Conservation (phyloP, 2,797 vertebrate genomes). For the Hoplostethus atlanticus region DNA sequence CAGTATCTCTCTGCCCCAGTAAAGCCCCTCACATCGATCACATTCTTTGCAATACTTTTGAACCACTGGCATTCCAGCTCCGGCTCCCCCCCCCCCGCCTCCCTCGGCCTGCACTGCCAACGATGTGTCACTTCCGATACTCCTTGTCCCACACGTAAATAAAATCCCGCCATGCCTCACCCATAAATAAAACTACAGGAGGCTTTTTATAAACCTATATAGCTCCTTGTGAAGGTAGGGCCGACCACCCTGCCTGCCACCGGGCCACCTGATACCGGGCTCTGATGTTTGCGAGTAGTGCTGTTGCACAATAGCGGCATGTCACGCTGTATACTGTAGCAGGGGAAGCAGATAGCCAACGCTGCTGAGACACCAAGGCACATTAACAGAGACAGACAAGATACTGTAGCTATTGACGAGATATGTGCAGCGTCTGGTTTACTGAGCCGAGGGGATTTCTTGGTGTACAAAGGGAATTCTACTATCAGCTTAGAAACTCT, state of each 20-base stretch:
- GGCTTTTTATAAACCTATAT: slow-evolving; percentile 49
- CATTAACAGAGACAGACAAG: slow-evolving; percentile 7
- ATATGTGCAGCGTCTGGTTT: background rate
- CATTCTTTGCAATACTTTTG: slow-evolving; percentile 37
- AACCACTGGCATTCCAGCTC: slow-evolving; percentile 43
- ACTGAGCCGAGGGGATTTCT: too few relatives aligned
- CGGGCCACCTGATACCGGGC: slow-evolving; percentile 29
- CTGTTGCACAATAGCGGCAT: slow-evolving; percentile 38
- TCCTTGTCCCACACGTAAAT: slow-evolving; percentile 40
- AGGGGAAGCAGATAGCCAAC: slow-evolving; percentile 8
- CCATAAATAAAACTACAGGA: slow-evolving; percentile 64
- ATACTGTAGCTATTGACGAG: background rate
- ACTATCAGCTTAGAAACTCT: background rate
- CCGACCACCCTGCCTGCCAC: slow-evolving; percentile 19
- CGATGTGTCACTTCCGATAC: slow-evolving; percentile 79
- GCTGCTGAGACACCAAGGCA: background rate
- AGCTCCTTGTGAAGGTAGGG: slow-evolving; percentile 35
- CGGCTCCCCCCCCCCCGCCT: slow-evolving; percentile 46
- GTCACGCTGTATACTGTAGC: slow-evolving; percentile 23
- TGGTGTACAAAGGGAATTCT: background rate
- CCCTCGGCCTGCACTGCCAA: slow-evolving; percentile 61
- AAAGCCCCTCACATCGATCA: slow-evolving; percentile 41
- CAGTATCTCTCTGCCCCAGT: slow-evolving; percentile 35
- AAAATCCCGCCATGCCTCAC: slow-evolving; percentile 15
- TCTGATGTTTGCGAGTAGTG: slow-evolving; percentile 23